Percentiles rank a stretch among this genome's conserved stretches.
These are phyloP conservation scores for Zaprionus gabonicus DNA, from an alignment of 1,140 invertebrate species.

Conservation along the genomic window DNA sequence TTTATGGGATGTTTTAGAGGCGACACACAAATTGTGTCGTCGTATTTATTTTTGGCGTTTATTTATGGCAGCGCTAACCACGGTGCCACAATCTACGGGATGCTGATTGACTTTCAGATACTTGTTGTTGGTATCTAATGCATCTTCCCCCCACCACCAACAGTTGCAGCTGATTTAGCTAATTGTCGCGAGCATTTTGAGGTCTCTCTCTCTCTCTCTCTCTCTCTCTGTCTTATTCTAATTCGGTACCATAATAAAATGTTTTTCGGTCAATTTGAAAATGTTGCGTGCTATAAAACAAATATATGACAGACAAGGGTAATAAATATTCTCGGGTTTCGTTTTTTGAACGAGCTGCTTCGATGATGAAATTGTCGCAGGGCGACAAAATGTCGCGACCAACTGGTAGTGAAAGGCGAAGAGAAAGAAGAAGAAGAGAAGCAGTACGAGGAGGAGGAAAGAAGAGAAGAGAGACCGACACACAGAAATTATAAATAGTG, in stretches of 20 bases:
- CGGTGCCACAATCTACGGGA: constrained; percentile 29
- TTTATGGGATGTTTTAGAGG: constrained; percentile 73
- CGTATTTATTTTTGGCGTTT: constrained; percentile 68
- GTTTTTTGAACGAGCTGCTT: constrained; percentile 41
- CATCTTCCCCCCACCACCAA: background rate
- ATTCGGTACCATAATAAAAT: constrained; percentile 73
- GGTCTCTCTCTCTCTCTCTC: constrained; percentile 16
- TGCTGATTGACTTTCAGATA: constrained; percentile 28
- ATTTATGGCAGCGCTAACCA: constrained; percentile 56
- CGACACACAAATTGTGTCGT: constrained; percentile 65
- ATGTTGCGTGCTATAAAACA: constrained; percentile 74
- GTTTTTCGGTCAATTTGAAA: constrained; percentile 80
- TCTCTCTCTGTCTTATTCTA: constrained; percentile 38
- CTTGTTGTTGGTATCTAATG: constrained; percentile 12
- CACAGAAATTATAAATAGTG: constrained; percentile 70
- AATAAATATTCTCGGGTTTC: constrained; percentile 71
- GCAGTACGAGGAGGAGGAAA: background rate
- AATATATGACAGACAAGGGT: constrained; percentile 73
- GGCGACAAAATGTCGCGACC: constrained; percentile 57
- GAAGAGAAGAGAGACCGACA: background rate
- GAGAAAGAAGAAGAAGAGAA: background rate
- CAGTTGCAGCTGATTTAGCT: constrained; percentile 44
- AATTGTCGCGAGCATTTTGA: constrained; percentile 51
- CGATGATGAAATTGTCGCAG: constrained; percentile 67
- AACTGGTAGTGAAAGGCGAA: constrained; percentile 38